Conservation (phyloP, 2,888 invertebrate species). For the Aquatica leii region DNA sequence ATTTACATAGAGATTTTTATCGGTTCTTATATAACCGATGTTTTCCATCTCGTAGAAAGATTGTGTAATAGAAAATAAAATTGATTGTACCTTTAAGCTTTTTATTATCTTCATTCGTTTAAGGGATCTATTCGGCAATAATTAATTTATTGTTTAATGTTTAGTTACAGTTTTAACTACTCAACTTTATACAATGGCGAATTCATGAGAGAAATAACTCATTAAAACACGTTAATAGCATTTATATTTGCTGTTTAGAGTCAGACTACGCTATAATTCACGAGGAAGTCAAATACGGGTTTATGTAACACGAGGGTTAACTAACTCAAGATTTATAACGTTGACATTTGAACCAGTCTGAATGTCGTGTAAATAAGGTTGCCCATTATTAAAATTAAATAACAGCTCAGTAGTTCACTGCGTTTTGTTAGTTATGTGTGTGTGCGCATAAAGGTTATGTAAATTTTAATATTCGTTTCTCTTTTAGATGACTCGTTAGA, state of each 20-base stretch:
- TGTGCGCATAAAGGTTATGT: not conserved
- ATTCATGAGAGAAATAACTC: conserved; percentile 40
- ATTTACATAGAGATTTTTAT: conserved; percentile 47
- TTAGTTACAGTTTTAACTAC: not conserved
- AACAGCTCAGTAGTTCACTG: conserved; percentile 18
- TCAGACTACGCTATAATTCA: conserved; percentile 55
- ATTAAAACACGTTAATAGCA: conserved; percentile 59
- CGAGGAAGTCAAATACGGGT: conserved; percentile 56
- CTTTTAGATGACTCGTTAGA: too few species aligned
- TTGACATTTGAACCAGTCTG: conserved; percentile 53
- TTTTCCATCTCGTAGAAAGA: conserved; percentile 22
- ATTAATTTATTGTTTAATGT: conserved; percentile 8
- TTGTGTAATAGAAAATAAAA: conserved; percentile 19
- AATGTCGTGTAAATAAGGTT: conserved; percentile 53
- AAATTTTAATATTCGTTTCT: too few species aligned
- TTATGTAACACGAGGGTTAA: conserved; percentile 53
- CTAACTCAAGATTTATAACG: conserved; percentile 57
- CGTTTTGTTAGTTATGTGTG: conserved; percentile 9
- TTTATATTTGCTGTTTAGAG: conserved; percentile 57
- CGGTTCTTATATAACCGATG: conserved; percentile 35
- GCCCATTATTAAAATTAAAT: conserved; percentile 25
- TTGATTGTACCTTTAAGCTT: conserved; percentile 14
- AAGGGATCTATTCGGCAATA: not conserved
- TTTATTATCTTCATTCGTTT: too few species aligned
- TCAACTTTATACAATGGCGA: conserved; percentile 2